phyloP scores from a whole-genome alignment of 2,113 vertebrate species.

The Boulengeromyrus knoepffleri region DNA sequence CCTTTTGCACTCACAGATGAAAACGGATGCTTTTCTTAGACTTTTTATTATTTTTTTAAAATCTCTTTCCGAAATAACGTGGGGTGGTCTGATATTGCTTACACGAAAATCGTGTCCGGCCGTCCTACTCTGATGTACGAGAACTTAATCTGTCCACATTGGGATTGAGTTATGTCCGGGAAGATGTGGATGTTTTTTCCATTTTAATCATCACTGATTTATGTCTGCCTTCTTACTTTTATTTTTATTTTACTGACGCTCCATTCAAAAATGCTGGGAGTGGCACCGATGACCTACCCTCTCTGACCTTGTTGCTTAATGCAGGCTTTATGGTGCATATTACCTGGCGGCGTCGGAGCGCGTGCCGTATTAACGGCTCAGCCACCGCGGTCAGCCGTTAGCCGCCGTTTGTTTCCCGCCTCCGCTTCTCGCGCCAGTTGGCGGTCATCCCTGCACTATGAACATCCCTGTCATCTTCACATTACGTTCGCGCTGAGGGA shows the following conservation, averaged over 20 bases:
- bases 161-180: slow-evolving; percentile 47
- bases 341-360: no score
- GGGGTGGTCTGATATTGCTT: neutral
- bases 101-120: neutral
- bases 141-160: slow-evolving; percentile 33
- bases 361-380: neutral
- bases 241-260: neutral
- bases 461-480: neutral
- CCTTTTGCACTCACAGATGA: slow-evolving; percentile 10
- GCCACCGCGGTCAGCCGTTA: neutral
- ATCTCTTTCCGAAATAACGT: neutral
- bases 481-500: neutral
- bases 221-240: neutral
- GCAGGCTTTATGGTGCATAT: no score
- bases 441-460: neutral
- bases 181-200: slow-evolving; percentile 23
- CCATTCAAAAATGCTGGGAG: slow-evolving; percentile 25
- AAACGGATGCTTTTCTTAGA: slow-evolving; percentile 20
- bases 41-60: neutral
- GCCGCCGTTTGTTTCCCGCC: neutral
- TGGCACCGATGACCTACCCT: slow-evolving; percentile 28
- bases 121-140: slow-evolving; percentile 32
- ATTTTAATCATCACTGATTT: neutral
- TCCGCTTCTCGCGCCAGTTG: neutral
- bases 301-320: slow-evolving; percentile 20